Base-by-base conservation (phyloP, 2,113 vertebrate species). In the Mormyrus iriodes region DNA sequence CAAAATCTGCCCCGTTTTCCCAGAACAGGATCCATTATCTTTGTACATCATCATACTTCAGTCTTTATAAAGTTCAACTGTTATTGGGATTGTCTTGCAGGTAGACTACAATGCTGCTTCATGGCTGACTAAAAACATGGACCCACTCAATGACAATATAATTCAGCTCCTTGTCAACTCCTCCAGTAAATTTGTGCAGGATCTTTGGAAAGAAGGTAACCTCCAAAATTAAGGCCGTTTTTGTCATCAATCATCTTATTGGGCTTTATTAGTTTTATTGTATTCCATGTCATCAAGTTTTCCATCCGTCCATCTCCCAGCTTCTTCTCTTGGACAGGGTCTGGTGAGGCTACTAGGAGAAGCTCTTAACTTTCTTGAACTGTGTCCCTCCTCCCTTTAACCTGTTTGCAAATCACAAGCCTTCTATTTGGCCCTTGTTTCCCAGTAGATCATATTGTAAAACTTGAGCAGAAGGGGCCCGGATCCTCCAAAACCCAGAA, bases 81-180 rank as follows among this genome's bases (percentile, higher is more conserved):
- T 49, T 55, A 10, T 12, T 24, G 49, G 87, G 0, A 65, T 88
- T 90, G 61, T 88, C 48, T 86, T 91, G 9, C 91, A 99, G 98
- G 98, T 99, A 42, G 96, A 97, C 91, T 99, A 99, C 89, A 98
- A 98, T 0, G 98, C 97, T 0, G 96, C 92, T 0, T 95, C 94
- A 88, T 99, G 98, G 98, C 92, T 99, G 92, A 99, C 97, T 2
- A 99, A 99, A 95, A 99, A 99, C 94, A 99, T 99, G 98, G 98
- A 99, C 89, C 98, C 98, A 0, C 95, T 99, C 52, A 99, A 99
- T 0, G 98, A 99, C 95, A 99, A 99, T 0, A 97, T 99, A 90
- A 98, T 97, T 0, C 90, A 97, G 42, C 95, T 99, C 88, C 96
- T 99, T 90, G 97, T 97, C 31, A 97, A 96, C 90, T 99, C 98